Conservation (phyloP, 2,888 invertebrate genomes). For the Saturnia japonica region DNA sequence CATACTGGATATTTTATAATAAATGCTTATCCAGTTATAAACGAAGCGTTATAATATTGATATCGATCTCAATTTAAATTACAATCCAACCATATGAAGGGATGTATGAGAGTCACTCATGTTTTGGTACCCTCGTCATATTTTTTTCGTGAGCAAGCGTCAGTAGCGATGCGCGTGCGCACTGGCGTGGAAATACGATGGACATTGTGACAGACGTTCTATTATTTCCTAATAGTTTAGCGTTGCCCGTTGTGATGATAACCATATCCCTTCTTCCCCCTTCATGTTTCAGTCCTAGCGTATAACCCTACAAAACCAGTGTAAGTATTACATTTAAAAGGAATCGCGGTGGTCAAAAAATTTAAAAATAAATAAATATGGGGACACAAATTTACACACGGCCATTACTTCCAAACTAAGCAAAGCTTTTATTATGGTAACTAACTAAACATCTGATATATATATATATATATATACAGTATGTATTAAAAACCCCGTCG, state of each 20-base stretch:
- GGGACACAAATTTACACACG: too few species aligned
- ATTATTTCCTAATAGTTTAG: neutral
- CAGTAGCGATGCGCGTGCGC: constrained; percentile 27
- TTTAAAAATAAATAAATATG: too few species aligned
- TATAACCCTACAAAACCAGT: neutral
- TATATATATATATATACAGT: too few species aligned
- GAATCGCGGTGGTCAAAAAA: too few species aligned
- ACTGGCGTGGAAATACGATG: constrained; percentile 29
- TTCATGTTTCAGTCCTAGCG: neutral
- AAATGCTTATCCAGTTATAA: neutral
- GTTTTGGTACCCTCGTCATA: constrained; percentile 9
- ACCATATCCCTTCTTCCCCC: neutral
- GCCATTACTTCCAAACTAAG: too few species aligned
- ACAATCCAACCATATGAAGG: neutral
- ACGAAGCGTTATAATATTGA: neutral
- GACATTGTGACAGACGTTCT: constrained; percentile 27
- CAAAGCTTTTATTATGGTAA: too few species aligned
- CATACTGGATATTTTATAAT: neutral
- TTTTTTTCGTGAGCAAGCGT: neutral
- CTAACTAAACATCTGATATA: too few species aligned
- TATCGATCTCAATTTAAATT: constrained; percentile 6
- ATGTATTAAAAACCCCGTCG: too few species aligned
- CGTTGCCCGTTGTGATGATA: neutral
- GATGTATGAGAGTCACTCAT: constrained; percentile 5
- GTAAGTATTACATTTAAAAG: too few species aligned